Conservation (phyloP, 2,113 vertebrate species). For the Xenus cinereus region DNA sequence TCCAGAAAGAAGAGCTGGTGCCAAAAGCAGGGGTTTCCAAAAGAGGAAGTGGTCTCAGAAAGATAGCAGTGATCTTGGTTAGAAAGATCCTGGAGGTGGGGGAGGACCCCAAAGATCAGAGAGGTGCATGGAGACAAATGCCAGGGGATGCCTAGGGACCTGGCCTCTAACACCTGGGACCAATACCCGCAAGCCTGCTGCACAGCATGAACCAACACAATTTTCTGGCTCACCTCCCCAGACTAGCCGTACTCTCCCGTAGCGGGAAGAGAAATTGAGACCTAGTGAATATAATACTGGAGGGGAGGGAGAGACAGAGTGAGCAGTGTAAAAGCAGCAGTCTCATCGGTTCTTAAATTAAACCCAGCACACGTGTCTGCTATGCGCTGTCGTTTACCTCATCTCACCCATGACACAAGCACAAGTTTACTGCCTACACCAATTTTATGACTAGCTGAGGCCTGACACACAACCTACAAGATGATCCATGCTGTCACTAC, state of each 20-base stretch:
- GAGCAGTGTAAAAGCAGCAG: neutral
- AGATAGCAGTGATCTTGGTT: neutral
- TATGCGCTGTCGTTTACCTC: neutral
- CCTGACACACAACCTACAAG: neutral
- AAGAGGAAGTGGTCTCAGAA: neutral
- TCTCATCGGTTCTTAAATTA: neutral
- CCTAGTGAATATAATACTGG: neutral
- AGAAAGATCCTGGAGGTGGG: neutral
- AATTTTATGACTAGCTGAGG: neutral
- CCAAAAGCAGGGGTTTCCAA: neutral
- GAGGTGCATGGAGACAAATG: neutral
- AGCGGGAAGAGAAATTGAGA: neutral
- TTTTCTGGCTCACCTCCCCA: neutral
- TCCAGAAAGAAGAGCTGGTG: neutral
- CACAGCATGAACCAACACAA: neutral
- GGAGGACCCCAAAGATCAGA: neutral
- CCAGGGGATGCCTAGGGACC: neutral
- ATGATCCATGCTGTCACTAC: neutral
- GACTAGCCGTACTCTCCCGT: neutral
- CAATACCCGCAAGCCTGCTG: neutral
- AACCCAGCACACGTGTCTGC: neutral
- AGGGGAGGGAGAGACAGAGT: neutral
- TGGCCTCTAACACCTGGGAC: neutral
- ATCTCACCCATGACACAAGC: neutral
- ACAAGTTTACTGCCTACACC: neutral